A percentile compares a stretch with the other conserved stretches of the same genome.
Conservation (phyloP, 2,888 invertebrate genomes). For the Neocrepidodera transversa region DNA sequence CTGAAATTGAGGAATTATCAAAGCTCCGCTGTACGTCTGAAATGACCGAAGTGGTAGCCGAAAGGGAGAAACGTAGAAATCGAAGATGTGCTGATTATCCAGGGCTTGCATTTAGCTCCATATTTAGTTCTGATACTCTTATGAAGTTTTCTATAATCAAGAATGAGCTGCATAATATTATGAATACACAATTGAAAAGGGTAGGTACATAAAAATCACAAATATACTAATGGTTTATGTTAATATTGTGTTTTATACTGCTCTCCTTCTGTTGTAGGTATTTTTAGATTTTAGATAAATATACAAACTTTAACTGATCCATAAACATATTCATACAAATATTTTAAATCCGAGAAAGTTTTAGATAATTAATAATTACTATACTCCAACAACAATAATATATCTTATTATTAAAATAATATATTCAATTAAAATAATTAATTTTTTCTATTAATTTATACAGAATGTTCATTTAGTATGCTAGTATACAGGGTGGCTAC, state of each 20-base stretch:
- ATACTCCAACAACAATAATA: too few species aligned
- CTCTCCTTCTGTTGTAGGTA: not conserved
- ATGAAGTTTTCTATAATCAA: conserved; percentile 97
- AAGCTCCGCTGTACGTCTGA: conserved; percentile 88
- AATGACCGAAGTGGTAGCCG: conserved; percentile 86
- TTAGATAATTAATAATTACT: too few species aligned
- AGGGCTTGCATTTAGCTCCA: conserved; percentile 88
- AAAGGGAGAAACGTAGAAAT: conserved; percentile 76
- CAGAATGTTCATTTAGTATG: too few species aligned
- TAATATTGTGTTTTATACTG: not conserved
- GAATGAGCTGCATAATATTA: conserved; percentile 97
- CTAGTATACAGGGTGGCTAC: too few species aligned
- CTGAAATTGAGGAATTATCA: conserved; percentile 81
- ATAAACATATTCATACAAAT: not conserved
- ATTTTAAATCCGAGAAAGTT: too few species aligned
- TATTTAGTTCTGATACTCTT: conserved; percentile 95
- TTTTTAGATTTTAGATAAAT: conserved; percentile 30
- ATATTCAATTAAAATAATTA: too few species aligned
- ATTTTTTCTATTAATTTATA: too few species aligned
- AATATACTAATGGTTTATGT: not conserved
- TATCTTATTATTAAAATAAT: too few species aligned
- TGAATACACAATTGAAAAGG: conserved; percentile 95
- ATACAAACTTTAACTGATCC: conserved; percentile 12
- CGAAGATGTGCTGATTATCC: conserved; percentile 91
- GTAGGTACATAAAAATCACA: conserved; percentile 66